Evolutionary conservation across 2,888 invertebrate species (phyloP), one percentile per base, ranked within the genome.

Genomic region (Mesorhabditis belari): DNA sequence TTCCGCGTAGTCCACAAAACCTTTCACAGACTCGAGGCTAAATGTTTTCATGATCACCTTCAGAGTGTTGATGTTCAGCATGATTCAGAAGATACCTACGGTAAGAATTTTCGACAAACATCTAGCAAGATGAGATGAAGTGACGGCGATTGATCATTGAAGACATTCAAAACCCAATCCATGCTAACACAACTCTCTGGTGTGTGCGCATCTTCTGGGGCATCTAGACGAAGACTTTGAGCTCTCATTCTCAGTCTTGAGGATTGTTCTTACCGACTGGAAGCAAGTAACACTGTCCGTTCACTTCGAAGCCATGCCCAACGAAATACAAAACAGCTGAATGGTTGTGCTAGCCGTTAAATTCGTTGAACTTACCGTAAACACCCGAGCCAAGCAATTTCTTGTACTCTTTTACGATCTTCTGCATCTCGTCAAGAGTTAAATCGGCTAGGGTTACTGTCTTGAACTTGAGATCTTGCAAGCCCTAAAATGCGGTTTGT

Each of bases 271-370:
- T 35, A 35, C 44, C 44, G n/a, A 81, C 78, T 2, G 83, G 83
- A 19, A 83, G 77, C n/a, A 83, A 71, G 69, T 81, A 83, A 55
- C 82, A 82, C 62, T 81, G 80, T 21, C 82, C 82, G 56, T 80
- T 75, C 27, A 81, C 81, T 63, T 83, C 83, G 69, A 83, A 83
- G 2, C 83, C 83, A 65, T 83, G 83, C 1, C 83, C 83, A 61
- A 82, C 83, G 66, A 83, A 83, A 67, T 83, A 83, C 64, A 81
- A 79, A 12, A 81, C 74, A 17, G 81, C 80, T 80, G 61, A 60
- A 76, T 69, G 4, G 17, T 9, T 56, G 44, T 4, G 5, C n/a
- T 5, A 24, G 49, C 12, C 21, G 49, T 6, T 23, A 49, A 17
- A 6, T 17, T 6, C 3, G 17, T 29, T 23, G 19, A 4, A 21